phyloP scores from a whole-genome alignment of 2,888 invertebrate species.

The Bombylius major region DNA sequence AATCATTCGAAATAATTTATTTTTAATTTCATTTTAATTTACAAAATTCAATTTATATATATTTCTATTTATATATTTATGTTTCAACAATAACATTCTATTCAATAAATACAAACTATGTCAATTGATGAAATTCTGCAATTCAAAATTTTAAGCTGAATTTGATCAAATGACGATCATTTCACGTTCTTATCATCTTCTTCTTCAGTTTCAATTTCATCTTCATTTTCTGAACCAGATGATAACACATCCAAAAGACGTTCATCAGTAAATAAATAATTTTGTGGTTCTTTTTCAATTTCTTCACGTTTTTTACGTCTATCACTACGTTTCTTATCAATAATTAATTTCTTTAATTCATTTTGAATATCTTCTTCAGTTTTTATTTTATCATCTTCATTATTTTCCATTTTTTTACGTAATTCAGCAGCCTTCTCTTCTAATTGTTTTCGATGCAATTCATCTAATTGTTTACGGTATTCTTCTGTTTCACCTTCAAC shows the following conservation, averaged over 20 bases:
- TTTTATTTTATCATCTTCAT: conserved; percentile 6
- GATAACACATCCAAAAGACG: conserved; percentile 20
- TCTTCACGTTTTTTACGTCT: conserved; percentile 17
- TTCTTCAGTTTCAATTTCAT: conserved; percentile 14
- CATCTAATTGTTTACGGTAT: conserved; percentile 16
- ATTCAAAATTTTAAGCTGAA: no score
- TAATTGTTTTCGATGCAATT: conserved; percentile 7
- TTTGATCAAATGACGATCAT: no score
- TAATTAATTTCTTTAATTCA: conserved; percentile 11
- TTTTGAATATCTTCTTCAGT: conserved; percentile 4
- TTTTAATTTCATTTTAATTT: no score
- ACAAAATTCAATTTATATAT: no score
- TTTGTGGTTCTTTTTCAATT: conserved; percentile 18
- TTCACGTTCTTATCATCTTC: no score
- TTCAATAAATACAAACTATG: no score
- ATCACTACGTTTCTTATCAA: conserved; percentile 17
- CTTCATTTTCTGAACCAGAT: conserved; percentile 17
- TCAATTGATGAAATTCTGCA: no score
- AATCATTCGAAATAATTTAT: no score
- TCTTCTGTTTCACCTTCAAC: conserved; percentile 18
- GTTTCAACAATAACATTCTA: no score
- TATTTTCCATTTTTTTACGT: not conserved
- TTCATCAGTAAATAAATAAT: conserved; percentile 23
- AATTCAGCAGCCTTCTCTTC: not conserved
- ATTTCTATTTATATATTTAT: no score